These are phyloP conservation scores for Calameuta idolon DNA, from an alignment of 2,888 invertebrate species.

Conservation along the genomic window DNA sequence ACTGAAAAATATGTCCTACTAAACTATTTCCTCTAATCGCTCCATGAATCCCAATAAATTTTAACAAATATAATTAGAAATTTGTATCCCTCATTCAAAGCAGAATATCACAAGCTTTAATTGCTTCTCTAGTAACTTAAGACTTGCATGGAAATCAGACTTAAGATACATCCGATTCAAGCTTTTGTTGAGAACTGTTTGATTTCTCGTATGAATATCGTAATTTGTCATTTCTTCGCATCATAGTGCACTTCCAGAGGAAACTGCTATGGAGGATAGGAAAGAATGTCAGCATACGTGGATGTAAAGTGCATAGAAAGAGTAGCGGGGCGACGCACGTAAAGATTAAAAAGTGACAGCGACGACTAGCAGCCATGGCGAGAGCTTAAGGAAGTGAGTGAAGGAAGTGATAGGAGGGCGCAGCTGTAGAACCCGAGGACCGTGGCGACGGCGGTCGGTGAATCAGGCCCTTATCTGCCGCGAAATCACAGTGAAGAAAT, in stretches of 20 bases:
- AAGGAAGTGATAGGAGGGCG: constrained; percentile 29
- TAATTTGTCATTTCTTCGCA: not conserved
- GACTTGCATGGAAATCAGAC: not conserved
- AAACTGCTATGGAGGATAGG: not conserved
- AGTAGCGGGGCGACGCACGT: not conserved
- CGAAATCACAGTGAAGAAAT: constrained; percentile 12
- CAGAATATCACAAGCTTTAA: not conserved
- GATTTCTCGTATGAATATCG: not conserved
- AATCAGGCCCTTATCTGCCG: constrained; percentile 45
- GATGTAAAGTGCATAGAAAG: not conserved
- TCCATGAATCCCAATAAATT: not conserved
- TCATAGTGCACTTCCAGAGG: not conserved
- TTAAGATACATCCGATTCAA: not conserved
- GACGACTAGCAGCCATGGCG: not conserved
- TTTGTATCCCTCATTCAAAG: not conserved
- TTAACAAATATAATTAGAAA: not conserved
- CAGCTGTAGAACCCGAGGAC: constrained; percentile 46
- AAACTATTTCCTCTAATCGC: not conserved
- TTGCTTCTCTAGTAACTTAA: not conserved
- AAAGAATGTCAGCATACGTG: not conserved
- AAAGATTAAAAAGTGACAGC: not conserved
- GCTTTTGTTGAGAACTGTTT: not conserved
- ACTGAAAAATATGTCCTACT: not conserved
- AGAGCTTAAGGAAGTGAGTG: constrained; percentile 1
- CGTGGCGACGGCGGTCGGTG: constrained; percentile 52